Percentiles rank a stretch among this genome's conserved stretches.
Conservation (phyloP, 2,797 vertebrate species). For the Anisognathus igniventris region DNA sequence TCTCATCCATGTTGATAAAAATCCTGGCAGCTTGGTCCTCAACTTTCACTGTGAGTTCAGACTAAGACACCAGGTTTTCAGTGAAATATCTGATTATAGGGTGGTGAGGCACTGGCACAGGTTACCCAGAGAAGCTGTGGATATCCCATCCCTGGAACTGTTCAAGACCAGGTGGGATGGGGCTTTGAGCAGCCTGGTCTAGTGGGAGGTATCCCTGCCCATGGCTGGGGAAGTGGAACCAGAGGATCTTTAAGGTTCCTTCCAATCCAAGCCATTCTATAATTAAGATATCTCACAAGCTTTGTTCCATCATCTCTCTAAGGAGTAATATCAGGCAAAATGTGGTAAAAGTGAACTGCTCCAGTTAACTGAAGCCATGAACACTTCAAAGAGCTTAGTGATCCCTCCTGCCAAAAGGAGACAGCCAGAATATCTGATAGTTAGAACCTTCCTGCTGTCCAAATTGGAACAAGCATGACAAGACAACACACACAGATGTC, state of each 20-base stretch:
- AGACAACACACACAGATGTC: background rate
- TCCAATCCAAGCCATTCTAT: background rate
- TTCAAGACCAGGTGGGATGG: accelerated
- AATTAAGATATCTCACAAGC: background rate
- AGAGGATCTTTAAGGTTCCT: background rate
- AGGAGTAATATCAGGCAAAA: background rate
- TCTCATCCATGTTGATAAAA: background rate
- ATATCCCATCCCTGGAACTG: background rate
- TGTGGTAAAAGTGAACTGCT: background rate
- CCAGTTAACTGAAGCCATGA: background rate
- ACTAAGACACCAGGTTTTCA: background rate
- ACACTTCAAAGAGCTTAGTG: background rate
- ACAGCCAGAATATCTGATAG: background rate
- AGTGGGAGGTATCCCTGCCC: background rate
- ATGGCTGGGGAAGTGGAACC: accelerated
- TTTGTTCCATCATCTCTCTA: background rate
- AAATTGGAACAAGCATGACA: background rate
- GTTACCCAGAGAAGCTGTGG: background rate
- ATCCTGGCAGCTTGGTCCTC: background rate
- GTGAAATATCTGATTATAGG: background rate
- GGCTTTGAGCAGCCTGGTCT: background rate
- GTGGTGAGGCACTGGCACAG: background rate
- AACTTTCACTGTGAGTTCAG: background rate
- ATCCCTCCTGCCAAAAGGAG: background rate
- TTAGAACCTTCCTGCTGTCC: background rate